phyloP scores from a whole-genome alignment of 2,888 invertebrate genomes.

The Arenicola marina region DNA sequence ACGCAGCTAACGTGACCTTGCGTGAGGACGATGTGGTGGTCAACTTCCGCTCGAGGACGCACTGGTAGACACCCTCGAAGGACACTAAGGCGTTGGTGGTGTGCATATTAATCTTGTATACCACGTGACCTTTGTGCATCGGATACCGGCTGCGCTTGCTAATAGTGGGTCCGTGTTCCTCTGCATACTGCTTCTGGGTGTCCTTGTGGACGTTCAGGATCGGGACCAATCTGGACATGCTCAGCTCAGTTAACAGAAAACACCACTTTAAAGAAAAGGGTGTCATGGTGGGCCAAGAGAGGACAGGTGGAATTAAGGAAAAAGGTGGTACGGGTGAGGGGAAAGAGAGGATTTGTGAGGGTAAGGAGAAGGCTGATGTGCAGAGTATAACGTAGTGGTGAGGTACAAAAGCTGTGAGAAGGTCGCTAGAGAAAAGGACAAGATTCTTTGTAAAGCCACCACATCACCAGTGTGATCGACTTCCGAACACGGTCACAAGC shows the following conservation, averaged over 20 bases:
- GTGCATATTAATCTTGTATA: neutral
- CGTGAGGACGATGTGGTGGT: neutral
- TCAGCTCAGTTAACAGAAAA: too few species aligned
- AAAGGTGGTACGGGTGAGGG: conserved; percentile 10
- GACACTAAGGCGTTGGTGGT: neutral
- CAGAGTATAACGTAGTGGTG: too few species aligned
- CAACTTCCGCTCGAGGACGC: neutral
- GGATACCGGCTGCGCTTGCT: neutral
- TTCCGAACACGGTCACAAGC: too few species aligned
- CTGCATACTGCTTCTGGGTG: neutral
- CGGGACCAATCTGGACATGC: too few species aligned
- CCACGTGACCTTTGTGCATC: too few species aligned
- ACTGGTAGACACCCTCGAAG: neutral
- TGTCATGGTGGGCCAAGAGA: too few species aligned
- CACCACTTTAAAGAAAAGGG: too few species aligned
- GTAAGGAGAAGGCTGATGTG: conserved; percentile 9
- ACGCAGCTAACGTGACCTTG: neutral
- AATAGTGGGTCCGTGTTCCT: neutral
- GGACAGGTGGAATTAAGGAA: conserved; percentile 7
- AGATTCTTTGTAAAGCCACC: too few species aligned
- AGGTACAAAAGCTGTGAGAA: too few species aligned
- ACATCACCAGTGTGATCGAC: too few species aligned
- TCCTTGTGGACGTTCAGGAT: neutral
- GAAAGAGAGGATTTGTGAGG: neutral
- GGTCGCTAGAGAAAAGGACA: too few species aligned